Evolutionary conservation across 2,797 vertebrate genomes (phyloP), one percentile per base, ranked within the genome.

Genomic region (Xyrichtys novacula): DNA sequence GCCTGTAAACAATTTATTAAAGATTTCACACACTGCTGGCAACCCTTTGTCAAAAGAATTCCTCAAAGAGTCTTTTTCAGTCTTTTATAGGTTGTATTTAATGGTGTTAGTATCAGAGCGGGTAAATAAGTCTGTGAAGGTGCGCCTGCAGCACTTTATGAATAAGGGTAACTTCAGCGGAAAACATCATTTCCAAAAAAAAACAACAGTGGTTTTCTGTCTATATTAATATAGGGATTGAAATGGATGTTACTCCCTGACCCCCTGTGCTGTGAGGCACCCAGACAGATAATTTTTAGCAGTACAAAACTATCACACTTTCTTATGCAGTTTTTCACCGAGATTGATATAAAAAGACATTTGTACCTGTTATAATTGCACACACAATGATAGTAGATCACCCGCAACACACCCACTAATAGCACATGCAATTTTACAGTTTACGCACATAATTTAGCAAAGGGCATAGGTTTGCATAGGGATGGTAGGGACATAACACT

Each of bases 1-100:
- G 39, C 28, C 32, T 26, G 47, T 65, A 57, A 74, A 69, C 65
- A 74, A 47, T 61, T 31, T 19, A 78, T 65, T 70, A 66, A 67
- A 65, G 56, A 42, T 52, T 74, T 57, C 55, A 74, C 11, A 61
- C 65, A 38, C 38, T 7, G 31, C 32, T 8, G n/a, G 43, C 38
- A 26, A 46, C 44, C 50, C 22, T 56, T 56, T 65, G 61, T 53
- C 71, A 61, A 48, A 74, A 54, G 25, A 31, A 36, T 28, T 12
- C 36, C 53, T 79, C 61, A 63, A 29, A 59, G 23, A 60, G 14
- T 9, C 11, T 34, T 28, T 61, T 78, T 43, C 6, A 19, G 25
- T 63, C 50, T 72, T 69, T 65, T 44, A n/a, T n/a, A 36, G 59
- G 46, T 61, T 40, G 9, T 23, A 46, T 55, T 64, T 44, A 65